Evolutionary conservation across 1,140 invertebrate genomes (phyloP), one percentile per base, ranked within the genome.

Genomic region (Zaprionus camerounensis): DNA sequence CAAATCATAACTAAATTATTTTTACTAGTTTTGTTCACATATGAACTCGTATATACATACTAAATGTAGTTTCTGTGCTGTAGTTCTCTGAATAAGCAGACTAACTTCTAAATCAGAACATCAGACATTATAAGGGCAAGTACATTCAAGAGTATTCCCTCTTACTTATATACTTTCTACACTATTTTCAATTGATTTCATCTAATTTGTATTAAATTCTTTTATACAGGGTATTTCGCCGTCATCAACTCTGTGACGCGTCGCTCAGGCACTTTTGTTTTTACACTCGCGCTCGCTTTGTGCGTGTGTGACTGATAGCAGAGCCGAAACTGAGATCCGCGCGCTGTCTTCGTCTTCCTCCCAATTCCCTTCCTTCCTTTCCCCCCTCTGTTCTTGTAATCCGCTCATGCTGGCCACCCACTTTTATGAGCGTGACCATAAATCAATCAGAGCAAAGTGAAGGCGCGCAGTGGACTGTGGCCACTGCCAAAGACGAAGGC

Each of bases 371-470:
- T 22, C 17, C 31, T 6, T 12, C 12, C 17, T 17, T 2, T 9
- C 15, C 11, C 26, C 59, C 31, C 31, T 11, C 9, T 34, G n/a
- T 56, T 34, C 31, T 66, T 64, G 31, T 68, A 74, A 74, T 74
- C 71, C 65, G 28, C 38, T 34, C 36, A 24, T 41, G 58, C 49
- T 62, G 65, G 38, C 67, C 73, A 59, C 73, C 73, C 59, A 71
- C 44, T 65, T 76, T 71, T 76, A 64, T 58, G 73, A 76, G 73
- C 59, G 38, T 65, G 59, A 66, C 71, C 82, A 85, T 85, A 85
- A 85, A 86, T 85, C 82, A 85, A 85, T 85, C 82, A 86, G 80
- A 65, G 79, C 76, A 67, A 56, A 56, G 53, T n/a, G 53, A 68
- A 66, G 20, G 15, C 26, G 22, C 31, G 31, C 31, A 34, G 31